Base-by-base conservation (phyloP, 2,797 vertebrate species). In the Petrocephalus sullivani region DNA sequence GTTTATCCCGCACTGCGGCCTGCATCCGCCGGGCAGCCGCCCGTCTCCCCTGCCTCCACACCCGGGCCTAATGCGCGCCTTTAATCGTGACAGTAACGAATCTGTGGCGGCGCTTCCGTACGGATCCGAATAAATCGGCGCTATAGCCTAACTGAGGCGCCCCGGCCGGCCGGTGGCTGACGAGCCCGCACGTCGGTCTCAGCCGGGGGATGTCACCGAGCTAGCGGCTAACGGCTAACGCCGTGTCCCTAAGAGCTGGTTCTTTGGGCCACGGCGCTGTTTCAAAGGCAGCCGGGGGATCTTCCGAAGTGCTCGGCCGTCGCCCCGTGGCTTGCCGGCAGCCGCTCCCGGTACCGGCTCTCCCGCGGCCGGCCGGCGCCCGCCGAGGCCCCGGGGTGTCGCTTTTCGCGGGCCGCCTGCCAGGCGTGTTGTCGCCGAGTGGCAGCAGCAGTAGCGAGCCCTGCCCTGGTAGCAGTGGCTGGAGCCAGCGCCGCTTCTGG, bases 1-100 rank as follows among this genome's bases (percentile, higher is more conserved):
- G 46, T 67, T 53, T 53, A 28, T 71, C 61, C 86, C 61, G 86
- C 86, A 87, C 28, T 87, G 86, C 86, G 86, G 86, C 86, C 86
- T 87, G 60, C 16, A 37, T 86, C 57, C 85, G 46, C 28, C 33
- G 71, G 12, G 14, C 37, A 46, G 41, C 71, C 14, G 37, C 71
- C 14, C 5, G 33, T 0, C 33, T 16, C 33, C 2, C 37, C 37
- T 41, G 37, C 37, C 37, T 2, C 5, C 19, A 41, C 33, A 33
- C 33, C 2, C 6, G 37, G 16, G 37, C 71, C 4, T 37, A 8
- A 46, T 46, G 28, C 41, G 6, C 33, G 16, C 19, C 71, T 46
- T 46, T 7, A 37, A 78, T 78, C 37, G 71, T 19, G 19, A 19
- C 28, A 19, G 16, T 46, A 41, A 78, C 19, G 41, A 78, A 41